Evolutionary conservation across 2,113 vertebrate genomes (phyloP).

Genomic region (Muscicapa adusta): DNA sequence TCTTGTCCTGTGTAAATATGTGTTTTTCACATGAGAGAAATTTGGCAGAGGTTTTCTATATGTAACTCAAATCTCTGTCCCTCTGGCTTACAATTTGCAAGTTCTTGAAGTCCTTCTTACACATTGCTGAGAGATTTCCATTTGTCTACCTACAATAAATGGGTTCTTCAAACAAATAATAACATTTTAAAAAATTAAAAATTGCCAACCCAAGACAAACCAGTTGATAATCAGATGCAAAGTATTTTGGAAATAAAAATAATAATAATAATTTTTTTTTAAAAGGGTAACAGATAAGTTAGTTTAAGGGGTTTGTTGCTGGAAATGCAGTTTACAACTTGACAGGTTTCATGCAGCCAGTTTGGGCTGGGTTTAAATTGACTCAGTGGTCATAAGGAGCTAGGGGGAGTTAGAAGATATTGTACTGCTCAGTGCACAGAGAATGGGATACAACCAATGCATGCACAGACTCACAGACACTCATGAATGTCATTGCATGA

Average conservation of each 20-base stretch:
- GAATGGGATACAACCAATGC: neutral
- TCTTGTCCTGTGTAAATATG: neutral
- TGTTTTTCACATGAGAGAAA: neutral
- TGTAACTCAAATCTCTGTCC: neutral
- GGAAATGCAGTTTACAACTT: neutral
- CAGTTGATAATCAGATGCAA: neutral
- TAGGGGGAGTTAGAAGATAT: neutral
- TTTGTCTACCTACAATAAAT: neutral
- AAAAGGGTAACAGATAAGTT: neutral
- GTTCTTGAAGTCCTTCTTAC: neutral
- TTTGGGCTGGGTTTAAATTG: neutral
- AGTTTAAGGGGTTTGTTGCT: accelerated
- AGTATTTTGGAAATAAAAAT: neutral
- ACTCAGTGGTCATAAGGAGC: neutral
- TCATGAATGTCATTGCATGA: neutral
- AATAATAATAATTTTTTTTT: neutral
- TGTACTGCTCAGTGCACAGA: neutral
- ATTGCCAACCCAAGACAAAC: neutral
- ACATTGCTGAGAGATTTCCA: neutral
- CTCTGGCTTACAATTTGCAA: neutral
- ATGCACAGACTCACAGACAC: neutral
- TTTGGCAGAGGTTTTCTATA: neutral
- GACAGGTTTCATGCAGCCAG: neutral
- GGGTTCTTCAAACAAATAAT: neutral
- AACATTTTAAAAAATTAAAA: neutral